Base-by-base conservation (phyloP, 2,797 vertebrate genomes). In the Hydrophis major region DNA sequence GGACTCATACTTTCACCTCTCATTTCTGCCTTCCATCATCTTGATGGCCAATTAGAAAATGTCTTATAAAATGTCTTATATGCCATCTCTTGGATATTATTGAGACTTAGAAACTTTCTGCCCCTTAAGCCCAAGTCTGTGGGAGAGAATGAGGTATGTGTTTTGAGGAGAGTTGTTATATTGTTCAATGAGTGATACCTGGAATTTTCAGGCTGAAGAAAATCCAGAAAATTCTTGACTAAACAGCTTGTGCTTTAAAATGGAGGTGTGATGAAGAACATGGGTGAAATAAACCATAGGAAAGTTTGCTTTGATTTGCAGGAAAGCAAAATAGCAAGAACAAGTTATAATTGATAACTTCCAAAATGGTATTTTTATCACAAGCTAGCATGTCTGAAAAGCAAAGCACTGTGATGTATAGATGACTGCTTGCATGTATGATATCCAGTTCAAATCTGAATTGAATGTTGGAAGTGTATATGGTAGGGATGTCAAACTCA, bases 251-350 rank as follows among this genome's bases (percentile, higher is more conserved):
- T 90, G 27, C 27, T 87, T 93, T 25, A 61, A 93, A 87, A 32
- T 57, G 57, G n/a, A 66, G 27, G 37, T 37, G 89, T 53, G 57
- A 59, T 89, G 57, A 63, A 22, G 28, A 42, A 86, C 2, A 8
- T 50, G 47, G 11, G 25, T 93, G 90, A 92, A 8, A 90, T 78
- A 47, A 94, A 3, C 0, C 32, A 91, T 69, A 0, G 63, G 20
- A 95, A 94, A 91, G 18, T 93, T 93, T 91, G 22, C 14, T 50
- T 93, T 83, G 87, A 91, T 92, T 94, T 87, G 20, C 56, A 59
- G 59, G 0, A 57, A 11, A 0, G 87, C 28, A 55, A 13, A 88
- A 47, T 16, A 16, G 37, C 88, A 69, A 1, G 92, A 50, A 92
- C 86, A 95, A 50, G 6, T 25, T 91, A 50, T 89, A 8, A 83